Percentiles rank a stretch among this genome's conserved stretches.
Evolutionary conservation across 1,140 invertebrate species (phyloP).

Genomic region (Trachelipus rathkii): DNA sequence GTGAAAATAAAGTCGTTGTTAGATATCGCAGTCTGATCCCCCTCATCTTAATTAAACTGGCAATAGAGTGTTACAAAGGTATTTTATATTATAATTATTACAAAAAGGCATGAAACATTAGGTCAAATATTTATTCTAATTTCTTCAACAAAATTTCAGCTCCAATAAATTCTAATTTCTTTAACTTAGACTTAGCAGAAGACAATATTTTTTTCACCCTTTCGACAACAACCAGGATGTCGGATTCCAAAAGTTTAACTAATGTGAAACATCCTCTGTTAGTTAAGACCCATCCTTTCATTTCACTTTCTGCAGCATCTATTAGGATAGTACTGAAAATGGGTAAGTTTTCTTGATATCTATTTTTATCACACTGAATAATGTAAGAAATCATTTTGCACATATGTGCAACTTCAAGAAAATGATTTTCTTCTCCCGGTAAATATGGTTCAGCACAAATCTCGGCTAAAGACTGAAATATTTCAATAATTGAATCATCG

Average conservation of each 20-base stretch:
- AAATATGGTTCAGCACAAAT: slow-evolving; percentile 28
- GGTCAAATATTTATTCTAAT: not conserved
- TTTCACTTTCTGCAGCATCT: not conserved
- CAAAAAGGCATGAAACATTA: too few relatives aligned
- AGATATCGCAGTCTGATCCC: too few relatives aligned
- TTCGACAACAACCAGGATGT: not conserved
- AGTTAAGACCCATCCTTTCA: not conserved
- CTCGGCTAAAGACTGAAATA: slow-evolving; percentile 34
- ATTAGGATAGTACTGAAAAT: slow-evolving; percentile 22
- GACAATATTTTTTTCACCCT: not conserved
- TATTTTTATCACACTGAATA: slow-evolving; percentile 37
- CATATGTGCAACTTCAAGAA: slow-evolving; percentile 34
- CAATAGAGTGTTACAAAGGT: too few relatives aligned
- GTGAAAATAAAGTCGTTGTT: too few relatives aligned
- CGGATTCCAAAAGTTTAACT: not conserved
- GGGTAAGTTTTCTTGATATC: slow-evolving; percentile 23
- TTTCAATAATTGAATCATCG: slow-evolving; percentile 18
- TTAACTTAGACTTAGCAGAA: not conserved
- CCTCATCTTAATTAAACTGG: too few relatives aligned
- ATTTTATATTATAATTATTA: too few relatives aligned
- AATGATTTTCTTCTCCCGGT: slow-evolving; percentile 33
- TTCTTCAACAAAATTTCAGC: not conserved
- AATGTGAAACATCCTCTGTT: not conserved
- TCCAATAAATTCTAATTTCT: not conserved
- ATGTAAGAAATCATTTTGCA: slow-evolving; percentile 39